Base-by-base conservation (phyloP, 2,113 vertebrate species). In the Heterocephalus glaber region DNA sequence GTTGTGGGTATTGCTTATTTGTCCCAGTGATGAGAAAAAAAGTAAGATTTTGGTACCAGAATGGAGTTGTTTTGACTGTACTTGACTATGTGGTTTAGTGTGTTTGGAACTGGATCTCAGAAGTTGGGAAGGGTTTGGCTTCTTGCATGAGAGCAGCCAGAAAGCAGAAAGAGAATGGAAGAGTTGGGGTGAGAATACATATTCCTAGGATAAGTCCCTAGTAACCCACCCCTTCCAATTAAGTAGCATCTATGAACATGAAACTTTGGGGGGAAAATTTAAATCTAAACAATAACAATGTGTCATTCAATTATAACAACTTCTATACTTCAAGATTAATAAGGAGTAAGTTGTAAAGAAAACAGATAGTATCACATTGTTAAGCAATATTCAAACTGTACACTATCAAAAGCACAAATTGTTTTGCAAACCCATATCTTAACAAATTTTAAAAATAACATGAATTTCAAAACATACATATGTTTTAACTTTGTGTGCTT, bases 381-480 rank as follows among this genome's bases (percentile, higher is more conserved):
- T 96, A 82, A 8, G 82, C n/a, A 89, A 83, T 83, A 84, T 28
- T 19, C 61, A 86, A 80, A 66, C 3, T 82, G 63, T 4, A 83
- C 61, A 44, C 13, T 87, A 54, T 22, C 91, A 91, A 80, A 56
- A 20, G 2, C 61, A 80, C 17, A 92, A 89, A 95, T 38, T 86
- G 5, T 77, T 7, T 85, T 89, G 5, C 13, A 95, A 89, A 90
- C 3, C 1, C 1, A 63, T 84, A 35, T 49, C 28, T 58, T 97
- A 80, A 44, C 3, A 74, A 65, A 16, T 52, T 74, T 86, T 26
- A 60, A 88, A 88, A 87, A 85, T 76, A 94, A 76, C 56, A 41
- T 92, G 58, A 76, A 70, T 82, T 94, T 94, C 14, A 95, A 96
- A 91, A 5, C 9, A 63, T 44, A 76, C 58, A 20, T 49, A n/a